These are phyloP conservation scores for Urocolius indicus DNA, from an alignment of 2,113 vertebrate species.

Conservation along the genomic window DNA sequence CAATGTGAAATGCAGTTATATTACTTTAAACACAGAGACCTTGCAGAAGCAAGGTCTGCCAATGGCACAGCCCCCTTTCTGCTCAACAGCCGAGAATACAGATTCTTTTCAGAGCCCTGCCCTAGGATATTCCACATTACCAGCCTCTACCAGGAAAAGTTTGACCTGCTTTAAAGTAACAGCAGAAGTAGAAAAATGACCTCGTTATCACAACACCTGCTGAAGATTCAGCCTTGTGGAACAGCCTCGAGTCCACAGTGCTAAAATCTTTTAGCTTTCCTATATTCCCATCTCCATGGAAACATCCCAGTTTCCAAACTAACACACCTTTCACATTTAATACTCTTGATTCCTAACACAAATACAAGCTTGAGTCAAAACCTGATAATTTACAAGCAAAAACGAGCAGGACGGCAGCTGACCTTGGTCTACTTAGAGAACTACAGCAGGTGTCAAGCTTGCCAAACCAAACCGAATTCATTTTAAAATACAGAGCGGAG, in stretches of 20 bases:
- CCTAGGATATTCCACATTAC: neutral
- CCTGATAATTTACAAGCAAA: neutral
- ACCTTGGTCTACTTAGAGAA: neutral
- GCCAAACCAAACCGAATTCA: neutral
- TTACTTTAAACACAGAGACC: neutral
- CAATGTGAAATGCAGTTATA: neutral
- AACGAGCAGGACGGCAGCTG: neutral
- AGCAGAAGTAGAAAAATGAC: neutral
- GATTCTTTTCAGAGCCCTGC: neutral
- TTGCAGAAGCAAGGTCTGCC: neutral
- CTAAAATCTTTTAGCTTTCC: neutral
- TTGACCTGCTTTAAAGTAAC: neutral
- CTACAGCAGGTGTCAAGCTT: neutral
- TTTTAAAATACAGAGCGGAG: accelerated
- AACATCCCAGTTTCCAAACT: neutral
- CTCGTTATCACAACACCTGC: neutral
- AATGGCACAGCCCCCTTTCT: neutral
- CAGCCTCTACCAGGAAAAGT: neutral
- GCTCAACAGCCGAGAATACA: neutral
- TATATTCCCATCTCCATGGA: neutral
- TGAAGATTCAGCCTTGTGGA: neutral
- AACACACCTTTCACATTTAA: neutral
- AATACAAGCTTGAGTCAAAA: neutral
- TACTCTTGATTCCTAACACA: neutral
- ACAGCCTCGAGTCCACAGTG: neutral